Evolutionary conservation across 2,797 vertebrate genomes (phyloP).

Genomic region (Corythornis leucogaster): DNA sequence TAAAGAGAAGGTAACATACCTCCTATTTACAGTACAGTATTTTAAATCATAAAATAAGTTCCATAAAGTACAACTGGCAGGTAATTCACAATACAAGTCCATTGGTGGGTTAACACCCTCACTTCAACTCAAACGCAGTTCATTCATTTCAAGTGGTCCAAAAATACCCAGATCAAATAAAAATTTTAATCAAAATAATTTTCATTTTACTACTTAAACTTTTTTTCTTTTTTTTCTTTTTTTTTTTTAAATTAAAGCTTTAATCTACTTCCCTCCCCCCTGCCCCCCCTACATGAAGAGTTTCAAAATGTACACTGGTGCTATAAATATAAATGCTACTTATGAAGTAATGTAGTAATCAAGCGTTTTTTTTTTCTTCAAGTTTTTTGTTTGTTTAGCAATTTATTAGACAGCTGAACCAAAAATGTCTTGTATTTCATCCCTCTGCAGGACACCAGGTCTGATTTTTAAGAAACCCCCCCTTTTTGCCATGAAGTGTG

Average conservation of each 20-base stretch:
- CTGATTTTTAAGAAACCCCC: constrained; percentile 6
- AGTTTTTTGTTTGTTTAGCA: constrained; percentile 75
- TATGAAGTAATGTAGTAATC: constrained; percentile 76
- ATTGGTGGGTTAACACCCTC: constrained; percentile 77
- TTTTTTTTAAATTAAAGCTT: constrained; percentile 85
- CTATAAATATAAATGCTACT: constrained; percentile 83
- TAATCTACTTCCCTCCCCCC: constrained; percentile 68
- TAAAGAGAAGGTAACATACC: constrained; percentile 85
- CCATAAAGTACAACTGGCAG: constrained; percentile 82
- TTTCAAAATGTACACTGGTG: constrained; percentile 78
- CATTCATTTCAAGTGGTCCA: constrained; percentile 83
- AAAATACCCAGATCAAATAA: constrained; percentile 86
- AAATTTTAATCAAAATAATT: constrained; percentile 86
- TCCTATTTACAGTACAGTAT: constrained; percentile 89
- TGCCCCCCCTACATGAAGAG: constrained; percentile 49
- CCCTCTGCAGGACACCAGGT: constrained; percentile 50
- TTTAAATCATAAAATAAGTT: constrained; percentile 85
- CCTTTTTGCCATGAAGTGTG: constrained; percentile 55
- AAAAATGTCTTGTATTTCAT: constrained; percentile 46
- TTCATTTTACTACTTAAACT: constrained; percentile 76
- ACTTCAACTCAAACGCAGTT: constrained; percentile 76
- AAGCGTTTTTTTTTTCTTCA: constrained; percentile 70
- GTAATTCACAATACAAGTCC: constrained; percentile 77
- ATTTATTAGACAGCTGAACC: constrained; percentile 65
- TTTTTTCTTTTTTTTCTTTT: not conserved